Conservation (phyloP, 2,888 invertebrate species). For the Diabrotica balteata region DNA sequence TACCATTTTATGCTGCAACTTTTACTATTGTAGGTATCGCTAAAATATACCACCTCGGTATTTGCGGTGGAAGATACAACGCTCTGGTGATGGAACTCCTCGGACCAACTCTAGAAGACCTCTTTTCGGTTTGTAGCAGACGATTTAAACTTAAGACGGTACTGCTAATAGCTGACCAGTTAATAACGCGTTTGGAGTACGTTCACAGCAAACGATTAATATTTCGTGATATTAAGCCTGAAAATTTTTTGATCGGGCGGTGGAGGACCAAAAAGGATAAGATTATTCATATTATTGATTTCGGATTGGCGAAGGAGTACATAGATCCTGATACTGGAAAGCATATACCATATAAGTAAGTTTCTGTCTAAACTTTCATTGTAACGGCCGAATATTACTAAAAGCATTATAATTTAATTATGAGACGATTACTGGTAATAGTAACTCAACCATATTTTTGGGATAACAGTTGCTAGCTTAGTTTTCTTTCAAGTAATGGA, state of each 20-base stretch:
- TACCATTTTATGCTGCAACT: neutral
- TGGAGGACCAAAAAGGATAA: conserved; percentile 97
- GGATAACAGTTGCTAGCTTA: too few relatives aligned
- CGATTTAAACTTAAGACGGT: conserved; percentile 77
- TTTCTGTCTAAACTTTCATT: neutral
- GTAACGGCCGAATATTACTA: too few relatives aligned
- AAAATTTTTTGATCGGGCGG: conserved; percentile 99
- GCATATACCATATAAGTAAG: conserved; percentile 91
- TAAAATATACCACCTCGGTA: conserved; percentile 77
- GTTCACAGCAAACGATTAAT: conserved; percentile 99
- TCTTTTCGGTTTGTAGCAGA: conserved; percentile 75
- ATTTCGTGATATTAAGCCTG: conserved; percentile 99
- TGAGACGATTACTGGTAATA: too few relatives aligned
- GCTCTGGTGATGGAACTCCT: conserved; percentile 77
- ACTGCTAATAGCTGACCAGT: conserved; percentile 74
- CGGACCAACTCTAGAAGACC: conserved; percentile 76
- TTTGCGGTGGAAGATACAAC: conserved; percentile 75
- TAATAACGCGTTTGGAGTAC: conserved; percentile 96
- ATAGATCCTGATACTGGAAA: conserved; percentile 99
- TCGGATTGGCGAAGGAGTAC: conserved; percentile 99
- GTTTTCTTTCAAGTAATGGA: too few relatives aligned
- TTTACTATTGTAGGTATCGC: conserved; percentile 65
- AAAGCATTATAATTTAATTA: too few relatives aligned
- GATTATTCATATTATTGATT: conserved; percentile 99
- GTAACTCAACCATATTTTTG: too few relatives aligned